Evolutionary conservation across 2,888 invertebrate species (phyloP).

Genomic region (Chymomyza amoena): DNA sequence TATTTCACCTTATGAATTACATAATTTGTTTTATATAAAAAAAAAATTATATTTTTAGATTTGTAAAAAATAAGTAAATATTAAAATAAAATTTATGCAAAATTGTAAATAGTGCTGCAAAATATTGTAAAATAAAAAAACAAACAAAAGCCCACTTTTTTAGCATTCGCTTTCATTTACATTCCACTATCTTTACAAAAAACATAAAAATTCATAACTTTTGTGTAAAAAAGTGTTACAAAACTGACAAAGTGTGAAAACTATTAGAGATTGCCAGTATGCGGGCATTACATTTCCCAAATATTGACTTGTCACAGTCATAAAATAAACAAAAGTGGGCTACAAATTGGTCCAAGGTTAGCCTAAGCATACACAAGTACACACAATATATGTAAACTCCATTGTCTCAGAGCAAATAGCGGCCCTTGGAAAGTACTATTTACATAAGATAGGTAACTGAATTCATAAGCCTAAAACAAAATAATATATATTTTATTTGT

Average conservation of each 20-base stretch:
- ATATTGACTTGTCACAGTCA: conserved; percentile 53
- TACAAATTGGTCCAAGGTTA: conserved; percentile 40
- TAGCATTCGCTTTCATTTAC: not conserved
- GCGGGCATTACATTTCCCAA: conserved; percentile 52
- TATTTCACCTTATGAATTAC: too few relatives aligned
- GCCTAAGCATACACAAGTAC: not conserved
- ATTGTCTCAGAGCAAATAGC: not conserved
- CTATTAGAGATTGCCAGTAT: conserved; percentile 38
- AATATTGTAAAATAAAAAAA: not conserved
- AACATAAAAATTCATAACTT: not conserved
- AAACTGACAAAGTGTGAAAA: conserved; percentile 50
- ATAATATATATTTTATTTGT: too few relatives aligned
- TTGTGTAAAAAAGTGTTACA: not conserved
- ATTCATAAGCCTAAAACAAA: not conserved
- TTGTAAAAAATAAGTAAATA: too few relatives aligned
- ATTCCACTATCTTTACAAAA: not conserved
- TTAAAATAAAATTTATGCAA: too few relatives aligned
- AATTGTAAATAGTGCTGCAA: too few relatives aligned
- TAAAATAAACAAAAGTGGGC: conserved; percentile 52
- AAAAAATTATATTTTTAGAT: too few relatives aligned
- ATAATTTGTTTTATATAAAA: too few relatives aligned
- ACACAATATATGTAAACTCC: not conserved
- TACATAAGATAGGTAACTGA: not conserved
- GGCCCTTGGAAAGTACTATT: not conserved
- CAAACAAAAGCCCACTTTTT: not conserved